Evolutionary conservation across 53 echinoderm and acorn worm genomes (phyloP).

Genomic region (Mesocentrotus franciscanus): DNA sequence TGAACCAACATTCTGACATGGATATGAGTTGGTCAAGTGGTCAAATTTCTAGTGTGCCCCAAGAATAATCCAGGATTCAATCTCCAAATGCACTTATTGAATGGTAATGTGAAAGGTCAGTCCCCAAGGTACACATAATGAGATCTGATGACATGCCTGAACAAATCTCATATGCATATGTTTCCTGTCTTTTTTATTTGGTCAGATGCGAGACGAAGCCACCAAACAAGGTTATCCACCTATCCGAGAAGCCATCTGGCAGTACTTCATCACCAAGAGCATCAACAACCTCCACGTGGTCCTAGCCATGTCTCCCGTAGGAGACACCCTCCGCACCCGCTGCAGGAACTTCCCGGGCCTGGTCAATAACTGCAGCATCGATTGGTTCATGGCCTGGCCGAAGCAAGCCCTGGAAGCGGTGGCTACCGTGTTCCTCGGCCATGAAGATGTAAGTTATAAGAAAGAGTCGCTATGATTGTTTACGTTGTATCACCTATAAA

Average conservation of each 20-base stretch:
- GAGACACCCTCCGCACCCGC: slow-evolving; percentile 92
- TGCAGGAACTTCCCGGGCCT: slow-evolving; percentile 99
- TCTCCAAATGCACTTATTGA: too few relatives aligned
- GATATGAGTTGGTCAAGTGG: too few relatives aligned
- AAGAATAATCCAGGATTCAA: too few relatives aligned
- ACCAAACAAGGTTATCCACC: slow-evolving; percentile 87
- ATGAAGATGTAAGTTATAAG: slow-evolving; percentile 89
- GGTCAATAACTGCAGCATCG: slow-evolving; percentile 99
- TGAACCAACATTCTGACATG: too few relatives aligned
- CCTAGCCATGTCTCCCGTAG: slow-evolving; percentile 99
- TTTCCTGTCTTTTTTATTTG: background rate
- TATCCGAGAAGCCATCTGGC: slow-evolving; percentile 93
- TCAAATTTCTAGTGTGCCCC: too few relatives aligned
- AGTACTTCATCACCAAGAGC: slow-evolving; percentile 96
- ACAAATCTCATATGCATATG: too few relatives aligned
- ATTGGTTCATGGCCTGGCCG: slow-evolving; percentile 99
- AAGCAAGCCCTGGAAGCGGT: slow-evolving; percentile 95
- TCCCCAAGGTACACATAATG: too few relatives aligned
- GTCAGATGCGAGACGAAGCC: slow-evolving; percentile 93
- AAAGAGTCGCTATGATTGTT: background rate
- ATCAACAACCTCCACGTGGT: slow-evolving; percentile 95
- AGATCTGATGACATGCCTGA: too few relatives aligned
- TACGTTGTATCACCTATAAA: background rate
- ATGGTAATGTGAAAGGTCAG: too few relatives aligned
- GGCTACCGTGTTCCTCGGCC: slow-evolving; percentile 87